phyloP scores from a whole-genome alignment of 2,888 invertebrate species.

The Ornithoptera alexandrae region DNA sequence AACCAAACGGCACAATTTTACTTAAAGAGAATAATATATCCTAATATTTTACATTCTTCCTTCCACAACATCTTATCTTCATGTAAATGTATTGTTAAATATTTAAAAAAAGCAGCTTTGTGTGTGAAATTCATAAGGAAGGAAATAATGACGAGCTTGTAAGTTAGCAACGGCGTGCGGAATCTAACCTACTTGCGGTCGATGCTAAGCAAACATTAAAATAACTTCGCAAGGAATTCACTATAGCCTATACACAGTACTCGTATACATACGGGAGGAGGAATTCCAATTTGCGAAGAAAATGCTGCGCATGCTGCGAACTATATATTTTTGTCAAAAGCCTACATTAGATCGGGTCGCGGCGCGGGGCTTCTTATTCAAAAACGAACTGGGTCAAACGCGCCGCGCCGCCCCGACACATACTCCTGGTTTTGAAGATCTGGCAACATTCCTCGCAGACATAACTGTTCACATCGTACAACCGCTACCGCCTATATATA shows the following conservation, averaged over 20 bases:
- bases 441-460: background rate
- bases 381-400: slow-evolving; percentile 8
- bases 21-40: too few relatives aligned
- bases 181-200: slow-evolving; percentile 1
- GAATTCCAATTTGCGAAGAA: slow-evolving; percentile 7
- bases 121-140: too few relatives aligned
- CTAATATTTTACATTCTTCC: too few relatives aligned
- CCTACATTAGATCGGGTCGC: slow-evolving; percentile 6
- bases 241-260: background rate
- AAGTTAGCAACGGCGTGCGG: background rate
- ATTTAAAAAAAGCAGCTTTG: too few relatives aligned
- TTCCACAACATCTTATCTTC: too few relatives aligned
- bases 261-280: too few relatives aligned
- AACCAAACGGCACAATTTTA: too few relatives aligned
- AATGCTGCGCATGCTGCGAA: background rate
- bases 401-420: background rate
- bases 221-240: background rate
- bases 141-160: background rate
- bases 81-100: too few relatives aligned
- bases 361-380: slow-evolving; percentile 10
- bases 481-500: too few relatives aligned
- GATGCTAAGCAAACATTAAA: slow-evolving; percentile 1
- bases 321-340: slow-evolving; percentile 12
- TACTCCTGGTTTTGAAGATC: background rate
- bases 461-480: too few relatives aligned